Conservation (phyloP, 2,888 invertebrate genomes). For the Ophion ventricosus region DNA sequence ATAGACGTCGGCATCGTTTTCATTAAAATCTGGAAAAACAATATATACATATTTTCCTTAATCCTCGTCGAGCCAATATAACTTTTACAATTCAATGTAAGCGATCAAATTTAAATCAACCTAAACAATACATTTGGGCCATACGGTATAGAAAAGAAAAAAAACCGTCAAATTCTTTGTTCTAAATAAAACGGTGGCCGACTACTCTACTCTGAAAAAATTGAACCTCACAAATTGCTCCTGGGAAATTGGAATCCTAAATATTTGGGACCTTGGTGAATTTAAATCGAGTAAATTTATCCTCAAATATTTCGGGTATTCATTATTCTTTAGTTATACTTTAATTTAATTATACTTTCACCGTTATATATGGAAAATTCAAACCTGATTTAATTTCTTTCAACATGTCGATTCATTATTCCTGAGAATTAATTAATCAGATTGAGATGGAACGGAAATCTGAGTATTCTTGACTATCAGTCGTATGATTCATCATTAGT, state of each 20-base stretch:
- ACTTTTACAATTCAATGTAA: not conserved
- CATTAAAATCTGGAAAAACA: slow-evolving; percentile 94
- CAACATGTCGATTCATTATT: no score
- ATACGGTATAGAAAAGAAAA: not conserved
- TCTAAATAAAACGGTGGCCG: no score
- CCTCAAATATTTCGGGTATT: not conserved
- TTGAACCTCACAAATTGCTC: not conserved
- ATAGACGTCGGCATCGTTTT: slow-evolving; percentile 99
- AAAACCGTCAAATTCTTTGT: not conserved
- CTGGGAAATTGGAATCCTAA: not conserved
- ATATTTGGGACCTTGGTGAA: not conserved
- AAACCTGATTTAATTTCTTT: no score
- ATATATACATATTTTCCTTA: slow-evolving; percentile 8
- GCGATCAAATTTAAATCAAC: not conserved
- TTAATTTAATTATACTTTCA: no score
- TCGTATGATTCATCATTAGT: no score
- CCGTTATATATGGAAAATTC: no score
- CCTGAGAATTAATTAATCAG: no score
- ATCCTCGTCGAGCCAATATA: not conserved
- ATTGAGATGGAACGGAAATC: no score
- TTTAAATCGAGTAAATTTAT: not conserved
- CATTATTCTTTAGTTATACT: not conserved
- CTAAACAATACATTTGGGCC: no score
- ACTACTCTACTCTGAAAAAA: not conserved
- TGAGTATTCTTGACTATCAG: no score